Base-by-base conservation (phyloP, 2,113 vertebrate genomes). In the Cygnus atratus region DNA sequence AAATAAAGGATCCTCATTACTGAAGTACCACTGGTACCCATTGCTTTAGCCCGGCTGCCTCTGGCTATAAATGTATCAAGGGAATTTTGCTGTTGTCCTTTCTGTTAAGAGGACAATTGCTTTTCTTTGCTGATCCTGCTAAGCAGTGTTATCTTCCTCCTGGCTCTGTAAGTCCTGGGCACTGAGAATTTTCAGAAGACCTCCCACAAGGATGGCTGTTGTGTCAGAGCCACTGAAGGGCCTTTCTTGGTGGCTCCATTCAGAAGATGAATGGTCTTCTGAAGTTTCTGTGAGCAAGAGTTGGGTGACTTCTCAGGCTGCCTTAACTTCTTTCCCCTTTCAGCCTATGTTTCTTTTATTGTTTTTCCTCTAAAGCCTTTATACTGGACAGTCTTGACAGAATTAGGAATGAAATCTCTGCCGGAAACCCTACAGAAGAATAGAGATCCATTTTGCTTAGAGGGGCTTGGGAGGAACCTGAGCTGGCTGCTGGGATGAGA, bases 391-490 rank as follows among this genome's bases (percentile, higher is more conserved):
- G 1, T 62, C 37, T 31, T 29, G 71, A 43, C 59, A 63, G 48
- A 44, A 3, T 9, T 2, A 4, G 19, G 71, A 28, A 0, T 35
- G 79, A 66, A 26, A 52, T 43, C 43, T 65, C 33, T 52, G 83
- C 79, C 2, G 21, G 73, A 39, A 83, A 31, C 79, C 83, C 58
- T 61, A 14, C 28, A 41, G 76, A 75, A 73, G 66, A 67, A 66
- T 58, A 65, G 57, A 93, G 92, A 82, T 61, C 14, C 3, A 2
- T 48, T 90, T 44, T 88, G 75, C 94, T 50, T 3, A 3, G 5
- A 75, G 73, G 50, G 77, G 11, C 48, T 31, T 79, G 86, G 77
- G 57, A 87, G 91, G 77, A 89, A 93, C 80, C 96, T 95, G 95
- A 83, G 62, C 0, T 73, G 89, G 8, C 57, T 79, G 72, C 89